These are phyloP conservation scores for Scaptomyza caliginosa DNA, from an alignment of 2,888 invertebrate species.

Conservation along the genomic window DNA sequence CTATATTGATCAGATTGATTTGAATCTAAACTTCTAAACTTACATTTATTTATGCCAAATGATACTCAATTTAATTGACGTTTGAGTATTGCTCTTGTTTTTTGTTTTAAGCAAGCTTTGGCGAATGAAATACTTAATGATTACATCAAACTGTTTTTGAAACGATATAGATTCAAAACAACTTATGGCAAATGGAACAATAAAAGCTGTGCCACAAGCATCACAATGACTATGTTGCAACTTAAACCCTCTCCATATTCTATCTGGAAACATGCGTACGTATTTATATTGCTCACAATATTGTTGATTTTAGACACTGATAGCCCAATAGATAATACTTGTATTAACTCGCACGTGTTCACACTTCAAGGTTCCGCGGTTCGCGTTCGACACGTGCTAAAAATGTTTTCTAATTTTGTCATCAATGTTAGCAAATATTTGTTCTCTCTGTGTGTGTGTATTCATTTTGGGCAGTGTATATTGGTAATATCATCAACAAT, in stretches of 20 bases:
- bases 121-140: too few relatives aligned
- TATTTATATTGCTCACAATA: constrained; percentile 36
- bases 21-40: too few relatives aligned
- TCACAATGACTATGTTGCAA: background rate
- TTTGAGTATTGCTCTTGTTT: too few relatives aligned
- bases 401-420: constrained; percentile 61
- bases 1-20: too few relatives aligned
- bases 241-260: background rate
- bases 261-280: background rate
- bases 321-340: constrained; percentile 36
- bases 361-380: constrained; percentile 70
- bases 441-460: constrained; percentile 20
- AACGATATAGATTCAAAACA: background rate
- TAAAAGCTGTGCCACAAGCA: background rate
- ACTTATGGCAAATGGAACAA: background rate
- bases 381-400: constrained; percentile 59
- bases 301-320: constrained; percentile 76
- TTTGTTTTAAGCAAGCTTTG: too few relatives aligned
- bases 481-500: constrained; percentile 65
- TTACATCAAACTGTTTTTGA: background rate
- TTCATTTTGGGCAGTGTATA: constrained; percentile 50
- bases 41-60: too few relatives aligned
- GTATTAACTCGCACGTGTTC: constrained; percentile 75
- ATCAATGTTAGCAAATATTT: constrained; percentile 67
- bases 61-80: too few relatives aligned